These are phyloP conservation scores for Oasisia sp. DNA, from an alignment of 2,888 invertebrate genomes.

Conservation along the genomic window DNA sequence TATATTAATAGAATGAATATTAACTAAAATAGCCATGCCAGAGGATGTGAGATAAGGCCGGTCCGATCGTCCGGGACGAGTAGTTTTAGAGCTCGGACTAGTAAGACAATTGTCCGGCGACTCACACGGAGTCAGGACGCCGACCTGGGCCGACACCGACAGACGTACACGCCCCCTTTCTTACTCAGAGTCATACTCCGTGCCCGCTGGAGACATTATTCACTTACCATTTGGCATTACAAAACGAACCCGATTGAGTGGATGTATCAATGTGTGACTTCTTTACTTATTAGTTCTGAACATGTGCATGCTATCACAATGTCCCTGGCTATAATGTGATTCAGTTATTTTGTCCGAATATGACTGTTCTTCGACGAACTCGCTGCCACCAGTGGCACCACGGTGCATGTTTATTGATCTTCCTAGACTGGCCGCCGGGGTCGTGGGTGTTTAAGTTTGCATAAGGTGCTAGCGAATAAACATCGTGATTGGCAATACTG, in stretches of 20 bases:
- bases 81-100: too few relatives aligned
- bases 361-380: conserved; percentile 8
- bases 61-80: too few relatives aligned
- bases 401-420: background rate
- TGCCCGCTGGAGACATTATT: background rate
- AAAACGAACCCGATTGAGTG: background rate
- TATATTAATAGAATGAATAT: too few relatives aligned
- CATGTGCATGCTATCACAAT: conserved; percentile 2
- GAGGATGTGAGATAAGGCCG: too few relatives aligned
- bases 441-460: background rate
- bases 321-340: background rate
- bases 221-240: background rate
- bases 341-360: background rate
- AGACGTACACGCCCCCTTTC: background rate
- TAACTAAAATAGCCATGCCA: too few relatives aligned
- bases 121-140: too few relatives aligned
- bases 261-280: background rate
- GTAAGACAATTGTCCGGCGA: too few relatives aligned
- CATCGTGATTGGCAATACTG: background rate
- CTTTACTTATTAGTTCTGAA: background rate
- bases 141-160: too few relatives aligned
- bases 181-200: background rate
- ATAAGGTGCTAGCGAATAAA: background rate
- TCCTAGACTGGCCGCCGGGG: background rate
- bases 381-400: background rate